These are phyloP conservation scores for Hypsopygia costalis DNA, from an alignment of 2,888 invertebrate species.

Conservation along the genomic window DNA sequence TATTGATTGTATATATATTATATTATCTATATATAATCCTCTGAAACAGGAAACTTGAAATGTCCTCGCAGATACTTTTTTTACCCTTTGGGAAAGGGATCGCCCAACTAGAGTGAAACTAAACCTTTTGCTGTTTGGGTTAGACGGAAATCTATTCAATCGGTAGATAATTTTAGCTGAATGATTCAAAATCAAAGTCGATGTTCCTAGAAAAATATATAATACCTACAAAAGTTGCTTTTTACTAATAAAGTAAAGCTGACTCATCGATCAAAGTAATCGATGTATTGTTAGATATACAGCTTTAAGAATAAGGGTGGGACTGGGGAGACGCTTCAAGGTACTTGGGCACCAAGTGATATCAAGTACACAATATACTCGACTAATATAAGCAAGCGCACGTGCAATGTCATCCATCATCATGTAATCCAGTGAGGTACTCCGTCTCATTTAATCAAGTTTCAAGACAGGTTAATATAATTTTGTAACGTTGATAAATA, in stretches of 20 bases:
- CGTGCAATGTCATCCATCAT: slow-evolving; percentile 34
- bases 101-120: slow-evolving; percentile 14
- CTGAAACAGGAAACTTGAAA: slow-evolving; percentile 13
- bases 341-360: neutral
- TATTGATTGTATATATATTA: too few relatives aligned
- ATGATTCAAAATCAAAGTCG: slow-evolving; percentile 8
- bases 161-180: slow-evolving; percentile 13
- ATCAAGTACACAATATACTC: slow-evolving; percentile 10
- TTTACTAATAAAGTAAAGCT: slow-evolving; percentile 18
- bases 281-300: slow-evolving; percentile 18
- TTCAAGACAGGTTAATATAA: slow-evolving; percentile 38
- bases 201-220: too few relatives aligned
- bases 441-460: slow-evolving; percentile 44
- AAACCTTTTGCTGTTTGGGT: slow-evolving; percentile 17
- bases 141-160: slow-evolving; percentile 10
- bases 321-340: neutral
- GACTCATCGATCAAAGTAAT: slow-evolving; percentile 32
- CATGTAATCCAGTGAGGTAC: slow-evolving; percentile 31
- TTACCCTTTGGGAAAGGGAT: slow-evolving; percentile 7
- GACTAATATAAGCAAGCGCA: slow-evolving; percentile 18
- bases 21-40: too few relatives aligned
- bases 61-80: slow-evolving; percentile 9
- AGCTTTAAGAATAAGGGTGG: neutral
- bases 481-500: slow-evolving; percentile 41
- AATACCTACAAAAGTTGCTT: slow-evolving; percentile 18